phyloP scores from a whole-genome alignment of 2,113 vertebrate genomes.

The Gymnogyps californianus region DNA sequence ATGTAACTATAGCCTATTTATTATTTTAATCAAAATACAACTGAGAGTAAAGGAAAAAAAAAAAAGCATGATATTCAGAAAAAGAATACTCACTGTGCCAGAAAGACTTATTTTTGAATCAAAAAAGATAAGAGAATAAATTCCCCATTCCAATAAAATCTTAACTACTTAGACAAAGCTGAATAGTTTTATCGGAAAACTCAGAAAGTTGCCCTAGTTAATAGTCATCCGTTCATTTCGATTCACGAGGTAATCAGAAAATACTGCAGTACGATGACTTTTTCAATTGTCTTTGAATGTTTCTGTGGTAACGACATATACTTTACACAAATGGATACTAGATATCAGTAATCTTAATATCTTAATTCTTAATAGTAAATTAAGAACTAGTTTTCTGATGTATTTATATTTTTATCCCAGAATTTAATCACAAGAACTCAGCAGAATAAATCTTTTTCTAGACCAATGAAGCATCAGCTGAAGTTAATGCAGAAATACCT shows the following conservation, averaged over 20 bases:
- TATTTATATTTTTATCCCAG: background rate
- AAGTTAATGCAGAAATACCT: background rate
- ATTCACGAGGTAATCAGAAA: background rate
- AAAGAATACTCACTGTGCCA: background rate
- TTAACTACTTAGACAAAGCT: background rate
- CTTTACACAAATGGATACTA: background rate
- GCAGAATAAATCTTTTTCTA: background rate
- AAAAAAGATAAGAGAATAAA: background rate
- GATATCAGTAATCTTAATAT: background rate
- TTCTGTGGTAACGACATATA: background rate
- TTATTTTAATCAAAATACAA: background rate
- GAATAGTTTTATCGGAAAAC: background rate
- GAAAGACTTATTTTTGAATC: background rate
- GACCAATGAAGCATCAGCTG: background rate
- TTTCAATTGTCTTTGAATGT: background rate
- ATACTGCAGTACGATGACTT: background rate
- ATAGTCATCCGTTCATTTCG: background rate
- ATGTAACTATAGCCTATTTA: background rate
- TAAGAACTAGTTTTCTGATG: background rate
- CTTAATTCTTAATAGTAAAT: too few species aligned
- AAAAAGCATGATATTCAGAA: background rate
- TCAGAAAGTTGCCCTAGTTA: background rate
- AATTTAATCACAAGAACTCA: background rate
- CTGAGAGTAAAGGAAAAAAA: background rate
- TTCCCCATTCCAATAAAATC: background rate